Evolutionary conservation across 2,113 vertebrate genomes (phyloP).

Genomic region (Oryzias woworae): DNA sequence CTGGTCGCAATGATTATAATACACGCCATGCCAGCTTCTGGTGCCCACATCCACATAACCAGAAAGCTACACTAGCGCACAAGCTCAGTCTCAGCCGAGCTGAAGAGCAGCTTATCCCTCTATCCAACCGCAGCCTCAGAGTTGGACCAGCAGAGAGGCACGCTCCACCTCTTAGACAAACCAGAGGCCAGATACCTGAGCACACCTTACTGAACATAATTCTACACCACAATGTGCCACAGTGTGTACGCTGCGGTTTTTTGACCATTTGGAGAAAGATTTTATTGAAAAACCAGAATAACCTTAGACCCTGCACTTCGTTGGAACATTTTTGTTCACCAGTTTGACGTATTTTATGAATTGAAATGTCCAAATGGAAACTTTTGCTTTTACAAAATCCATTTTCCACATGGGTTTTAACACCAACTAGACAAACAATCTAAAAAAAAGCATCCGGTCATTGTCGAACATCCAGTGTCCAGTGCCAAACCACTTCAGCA

Average conservation of each 20-base stretch:
- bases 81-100: slow-evolving; percentile 37
- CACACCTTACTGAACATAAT: slow-evolving; percentile 50
- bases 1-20: slow-evolving; percentile 46
- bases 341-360: slow-evolving; percentile 2
- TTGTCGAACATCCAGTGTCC: too few species aligned
- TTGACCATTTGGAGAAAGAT: slow-evolving; percentile 40
- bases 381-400: background rate
- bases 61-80: slow-evolving; percentile 31
- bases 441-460: too few species aligned
- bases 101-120: slow-evolving; percentile 51
- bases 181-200: slow-evolving; percentile 47
- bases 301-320: background rate
- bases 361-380: background rate
- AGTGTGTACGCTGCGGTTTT: slow-evolving; percentile 33
- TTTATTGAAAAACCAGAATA: slow-evolving; percentile 20
- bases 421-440: background rate
- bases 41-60: slow-evolving; percentile 61
- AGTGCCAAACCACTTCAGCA: too few species aligned
- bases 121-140: slow-evolving; percentile 44
- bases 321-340: too few species aligned
- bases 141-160: slow-evolving; percentile 48
- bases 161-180: slow-evolving; percentile 51
- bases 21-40: slow-evolving; percentile 50
- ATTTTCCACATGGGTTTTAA: background rate
- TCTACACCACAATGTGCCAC: slow-evolving; percentile 36